Evolutionary conservation across 2,113 vertebrate genomes (phyloP), one percentile per base, ranked within the genome.

Genomic region (Lucifuga dentata): DNA sequence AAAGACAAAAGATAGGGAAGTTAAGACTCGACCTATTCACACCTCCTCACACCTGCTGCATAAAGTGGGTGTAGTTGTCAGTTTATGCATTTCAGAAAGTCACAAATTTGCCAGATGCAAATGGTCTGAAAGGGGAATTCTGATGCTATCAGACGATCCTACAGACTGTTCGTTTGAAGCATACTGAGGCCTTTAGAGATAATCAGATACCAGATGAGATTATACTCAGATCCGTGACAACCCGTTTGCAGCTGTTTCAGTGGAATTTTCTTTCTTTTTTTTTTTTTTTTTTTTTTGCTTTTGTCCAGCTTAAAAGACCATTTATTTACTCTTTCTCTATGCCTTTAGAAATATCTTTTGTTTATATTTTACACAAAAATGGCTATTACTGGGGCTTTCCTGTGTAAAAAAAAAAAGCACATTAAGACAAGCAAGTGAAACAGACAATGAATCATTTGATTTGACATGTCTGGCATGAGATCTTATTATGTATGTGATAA

Each of bases 191-290:
- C 26, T 29, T 3, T 29, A 29, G 86, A 84, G 89, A 89, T 91
- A 85, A 84, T 73, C 86, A 77, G 76, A 81, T 63, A 63, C 69
- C 81, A 51, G 52, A 69, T 71, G 48, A 78, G 79, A 79, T 87
- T 82, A 73, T 84, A 29, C 74, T 88, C 88, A 29, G 41, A 59
- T 87, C 83, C 71, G 59, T 78, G 50, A 83, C 86, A 77, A 62
- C 83, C 68, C 75, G 19, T 60, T 72, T 73, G 79, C 58, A 76
- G 68, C 68, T 72, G 11, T 51, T 55, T 71, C 10, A 11, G 33
- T 41, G 29, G 26, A 57, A 36, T 5, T 23, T 12, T 55, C 32
- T 57, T 32, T 29, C 17, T 8, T 38, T 41, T 1, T 12, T 19
- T 19, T 16, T 71, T 26, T 44, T 6, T 48, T 66, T 1, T 16